Evolutionary conservation across 1,140 invertebrate species (phyloP).

Genomic region (Paracyclopina nana): DNA sequence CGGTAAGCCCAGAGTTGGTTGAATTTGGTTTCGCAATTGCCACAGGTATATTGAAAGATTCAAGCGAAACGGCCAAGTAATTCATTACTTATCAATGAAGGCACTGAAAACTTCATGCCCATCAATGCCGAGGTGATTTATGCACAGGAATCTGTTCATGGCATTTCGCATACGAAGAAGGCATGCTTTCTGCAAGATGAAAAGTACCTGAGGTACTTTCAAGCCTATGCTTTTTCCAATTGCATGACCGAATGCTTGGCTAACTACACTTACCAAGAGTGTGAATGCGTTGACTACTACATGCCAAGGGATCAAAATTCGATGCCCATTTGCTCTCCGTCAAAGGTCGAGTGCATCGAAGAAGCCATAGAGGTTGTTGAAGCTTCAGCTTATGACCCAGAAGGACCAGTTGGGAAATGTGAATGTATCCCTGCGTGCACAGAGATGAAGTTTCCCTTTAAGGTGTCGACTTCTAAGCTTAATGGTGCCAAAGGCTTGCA

Average conservation of each 20-base stretch:
- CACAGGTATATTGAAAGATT: too few relatives aligned
- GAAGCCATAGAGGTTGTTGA: background rate
- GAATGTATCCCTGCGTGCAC: conserved; percentile 1
- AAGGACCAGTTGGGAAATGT: background rate
- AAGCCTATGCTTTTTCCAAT: conserved; percentile 2
- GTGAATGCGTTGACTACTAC: background rate
- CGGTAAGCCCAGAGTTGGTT: background rate
- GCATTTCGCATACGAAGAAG: background rate
- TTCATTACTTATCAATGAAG: too few relatives aligned
- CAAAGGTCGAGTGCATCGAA: background rate
- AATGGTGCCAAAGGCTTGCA: too few relatives aligned
- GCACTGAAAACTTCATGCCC: conserved; percentile 3
- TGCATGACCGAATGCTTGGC: conserved; percentile 7
- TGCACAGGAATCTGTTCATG: background rate
- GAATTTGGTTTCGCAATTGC: conserved; percentile 10
- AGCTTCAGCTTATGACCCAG: background rate
- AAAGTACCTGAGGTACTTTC: background rate
- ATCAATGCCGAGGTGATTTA: background rate
- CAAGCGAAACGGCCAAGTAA: too few relatives aligned
- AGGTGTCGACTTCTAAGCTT: too few relatives aligned
- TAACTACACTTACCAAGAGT: background rate
- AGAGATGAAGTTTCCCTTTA: background rate
- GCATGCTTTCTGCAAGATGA: conserved; percentile 9
- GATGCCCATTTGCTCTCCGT: background rate
- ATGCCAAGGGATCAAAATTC: background rate